A percentile compares a stretch with the other conserved stretches of the same genome.
phyloP scores from a whole-genome alignment of 2,797 vertebrate species.

The Crenichthys baileyi region DNA sequence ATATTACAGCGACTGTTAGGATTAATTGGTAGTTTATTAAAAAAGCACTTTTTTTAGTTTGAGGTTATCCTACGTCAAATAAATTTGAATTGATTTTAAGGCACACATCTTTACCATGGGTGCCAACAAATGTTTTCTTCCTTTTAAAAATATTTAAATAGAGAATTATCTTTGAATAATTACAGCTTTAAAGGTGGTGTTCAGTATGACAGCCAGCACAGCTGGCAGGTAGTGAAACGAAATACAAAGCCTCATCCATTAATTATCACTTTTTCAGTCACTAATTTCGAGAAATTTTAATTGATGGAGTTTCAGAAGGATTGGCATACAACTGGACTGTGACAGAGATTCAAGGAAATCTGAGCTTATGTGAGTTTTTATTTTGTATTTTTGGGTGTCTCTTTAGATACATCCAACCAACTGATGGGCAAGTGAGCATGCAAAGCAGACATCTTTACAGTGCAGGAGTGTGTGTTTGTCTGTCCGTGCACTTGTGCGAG shows the following conservation, averaged over 20 bases:
- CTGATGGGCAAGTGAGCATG: conserved; percentile 60
- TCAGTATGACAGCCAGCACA: conserved; percentile 44
- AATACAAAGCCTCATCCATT: conserved; percentile 44
- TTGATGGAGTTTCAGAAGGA: conserved; percentile 34
- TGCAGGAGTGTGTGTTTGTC: conserved; percentile 35
- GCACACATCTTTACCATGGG: background rate
- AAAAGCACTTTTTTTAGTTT: background rate
- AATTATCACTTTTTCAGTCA: conserved; percentile 51
- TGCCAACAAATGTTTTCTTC: background rate
- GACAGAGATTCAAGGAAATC: conserved; percentile 32
- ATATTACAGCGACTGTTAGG: background rate
- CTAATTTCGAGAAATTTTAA: conserved; percentile 39
- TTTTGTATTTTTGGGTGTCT: background rate
- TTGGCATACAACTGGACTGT: conserved; percentile 31
- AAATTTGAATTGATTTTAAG: background rate
- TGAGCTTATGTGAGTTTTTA: conserved; percentile 14
- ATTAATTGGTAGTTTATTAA: too few relatives aligned
- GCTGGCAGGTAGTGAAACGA: conserved; percentile 50
- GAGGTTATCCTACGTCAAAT: background rate
- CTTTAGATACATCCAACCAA: conserved; percentile 30
- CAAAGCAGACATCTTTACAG: conserved; percentile 61
- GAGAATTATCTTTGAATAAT: conserved; percentile 43
- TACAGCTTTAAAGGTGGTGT: conserved; percentile 24
- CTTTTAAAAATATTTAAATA: conserved; percentile 1
- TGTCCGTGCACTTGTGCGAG: conserved; percentile 5